Evolutionary conservation across 2,113 vertebrate species (phyloP).

Genomic region (Chunga burmeisteri): DNA sequence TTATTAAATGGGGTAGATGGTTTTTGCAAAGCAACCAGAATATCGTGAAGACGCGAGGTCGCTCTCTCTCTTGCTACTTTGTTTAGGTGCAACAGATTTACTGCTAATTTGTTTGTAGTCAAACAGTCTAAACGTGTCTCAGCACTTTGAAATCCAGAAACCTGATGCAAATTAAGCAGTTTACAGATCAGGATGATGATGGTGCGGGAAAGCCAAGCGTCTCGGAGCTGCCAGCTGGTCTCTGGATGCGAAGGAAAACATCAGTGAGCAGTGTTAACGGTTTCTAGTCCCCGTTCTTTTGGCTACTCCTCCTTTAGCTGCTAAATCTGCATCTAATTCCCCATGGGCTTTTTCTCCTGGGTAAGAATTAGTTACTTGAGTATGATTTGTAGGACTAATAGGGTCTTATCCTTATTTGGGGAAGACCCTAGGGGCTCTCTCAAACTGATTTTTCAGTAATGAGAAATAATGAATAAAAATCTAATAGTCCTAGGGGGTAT

Average conservation of each 20-base stretch:
- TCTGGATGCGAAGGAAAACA: background rate
- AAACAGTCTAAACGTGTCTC: background rate
- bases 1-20: background rate
- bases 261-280: background rate
- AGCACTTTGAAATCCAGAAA: constrained; percentile 9
- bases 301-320: background rate
- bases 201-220: background rate
- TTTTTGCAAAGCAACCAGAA: background rate
- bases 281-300: background rate
- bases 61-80: background rate
- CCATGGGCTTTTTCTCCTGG: background rate
- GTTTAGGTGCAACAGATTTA: constrained; percentile 8
- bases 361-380: constrained; percentile 1
- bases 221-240: background rate
- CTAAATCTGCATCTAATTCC: background rate
- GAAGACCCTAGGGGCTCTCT: background rate
- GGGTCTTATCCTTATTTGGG: background rate
- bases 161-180: constrained; percentile 17
- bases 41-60: accelerated
- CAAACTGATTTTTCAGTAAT: constrained; percentile 19
- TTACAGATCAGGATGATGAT: background rate
- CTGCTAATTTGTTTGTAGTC: constrained; percentile 6
- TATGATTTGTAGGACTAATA: constrained; percentile 33
- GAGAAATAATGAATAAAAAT: constrained; percentile 36
- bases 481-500: background rate